phyloP scores from a whole-genome alignment of 2,797 vertebrate genomes.

The Varecia variegata region DNA sequence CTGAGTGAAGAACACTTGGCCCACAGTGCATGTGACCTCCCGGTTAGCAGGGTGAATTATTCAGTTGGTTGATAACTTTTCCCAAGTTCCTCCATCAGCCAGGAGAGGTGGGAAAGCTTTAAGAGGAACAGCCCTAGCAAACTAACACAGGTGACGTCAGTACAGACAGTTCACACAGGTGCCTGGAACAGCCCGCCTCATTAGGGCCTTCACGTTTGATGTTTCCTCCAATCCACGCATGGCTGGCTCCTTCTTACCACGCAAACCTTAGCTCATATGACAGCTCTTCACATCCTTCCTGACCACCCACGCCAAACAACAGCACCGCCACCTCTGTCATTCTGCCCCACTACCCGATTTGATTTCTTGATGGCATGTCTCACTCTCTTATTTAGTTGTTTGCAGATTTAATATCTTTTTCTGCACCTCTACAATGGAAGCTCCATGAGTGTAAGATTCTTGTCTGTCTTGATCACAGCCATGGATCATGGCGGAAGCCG shows the following conservation, averaged over 20 bases:
- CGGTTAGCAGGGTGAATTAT: background rate
- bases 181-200: background rate
- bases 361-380: background rate
- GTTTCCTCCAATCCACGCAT: background rate
- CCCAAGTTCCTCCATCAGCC: background rate
- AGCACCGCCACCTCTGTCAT: background rate
- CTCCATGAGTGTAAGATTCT: background rate
- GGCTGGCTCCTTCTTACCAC: background rate
- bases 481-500: background rate
- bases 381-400: background rate
- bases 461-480: background rate
- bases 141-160: rapidly evolving
- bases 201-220: background rate
- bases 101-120: background rate
- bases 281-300: background rate
- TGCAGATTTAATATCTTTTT: background rate
- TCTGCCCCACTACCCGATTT: background rate
- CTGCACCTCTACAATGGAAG: background rate
- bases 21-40: background rate
- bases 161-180: no score
- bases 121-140: background rate
- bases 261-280: background rate
- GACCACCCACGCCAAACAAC: no score
- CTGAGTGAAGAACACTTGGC: background rate
- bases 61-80: background rate